A percentile compares a stretch with the other conserved stretches of the same genome.
Conservation (phyloP, 2,797 vertebrate genomes). For the Acanthopagrus latus region DNA sequence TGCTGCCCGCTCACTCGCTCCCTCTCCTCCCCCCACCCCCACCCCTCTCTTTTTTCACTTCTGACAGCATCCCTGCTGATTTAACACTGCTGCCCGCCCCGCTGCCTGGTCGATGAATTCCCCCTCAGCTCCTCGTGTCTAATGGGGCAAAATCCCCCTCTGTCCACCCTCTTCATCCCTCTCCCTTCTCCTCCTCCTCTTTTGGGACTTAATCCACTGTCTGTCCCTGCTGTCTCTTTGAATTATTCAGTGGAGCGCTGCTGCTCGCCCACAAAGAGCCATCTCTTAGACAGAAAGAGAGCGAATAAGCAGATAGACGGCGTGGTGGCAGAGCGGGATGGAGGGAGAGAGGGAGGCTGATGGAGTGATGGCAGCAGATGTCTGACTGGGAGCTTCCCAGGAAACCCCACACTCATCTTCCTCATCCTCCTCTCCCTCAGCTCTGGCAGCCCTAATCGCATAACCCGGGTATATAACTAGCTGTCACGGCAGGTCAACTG, state of each 20-base stretch:
- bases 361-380: constrained; percentile 78
- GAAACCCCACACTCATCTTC: constrained; percentile 77
- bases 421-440: constrained; percentile 53
- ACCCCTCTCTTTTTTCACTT: constrained; percentile 30
- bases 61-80: constrained; percentile 23
- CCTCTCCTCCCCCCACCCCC: background rate
- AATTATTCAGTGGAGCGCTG: constrained; percentile 75
- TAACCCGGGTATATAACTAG: constrained; percentile 63
- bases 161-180: constrained; percentile 22
- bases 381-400: constrained; percentile 77
- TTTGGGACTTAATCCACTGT: constrained; percentile 62
- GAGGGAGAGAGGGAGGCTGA: constrained; percentile 33
- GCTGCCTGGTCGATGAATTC: constrained; percentile 16
- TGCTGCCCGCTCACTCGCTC: constrained; percentile 6
- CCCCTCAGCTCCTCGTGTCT: constrained; percentile 34
- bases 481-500: constrained; percentile 66
- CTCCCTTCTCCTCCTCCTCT: constrained; percentile 29
- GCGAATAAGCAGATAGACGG: constrained; percentile 31
- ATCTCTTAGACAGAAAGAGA: constrained; percentile 44
- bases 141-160: constrained; percentile 42
- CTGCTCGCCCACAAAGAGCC: constrained; percentile 61
- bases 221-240: constrained; percentile 56
- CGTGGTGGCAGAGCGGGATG: constrained; percentile 13
- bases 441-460: constrained; percentile 54
- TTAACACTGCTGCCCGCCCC: constrained; percentile 17